Evolutionary conservation across 2,113 vertebrate genomes (phyloP), one percentile per base, ranked within the genome.

Genomic region (Amazona guildingii): DNA sequence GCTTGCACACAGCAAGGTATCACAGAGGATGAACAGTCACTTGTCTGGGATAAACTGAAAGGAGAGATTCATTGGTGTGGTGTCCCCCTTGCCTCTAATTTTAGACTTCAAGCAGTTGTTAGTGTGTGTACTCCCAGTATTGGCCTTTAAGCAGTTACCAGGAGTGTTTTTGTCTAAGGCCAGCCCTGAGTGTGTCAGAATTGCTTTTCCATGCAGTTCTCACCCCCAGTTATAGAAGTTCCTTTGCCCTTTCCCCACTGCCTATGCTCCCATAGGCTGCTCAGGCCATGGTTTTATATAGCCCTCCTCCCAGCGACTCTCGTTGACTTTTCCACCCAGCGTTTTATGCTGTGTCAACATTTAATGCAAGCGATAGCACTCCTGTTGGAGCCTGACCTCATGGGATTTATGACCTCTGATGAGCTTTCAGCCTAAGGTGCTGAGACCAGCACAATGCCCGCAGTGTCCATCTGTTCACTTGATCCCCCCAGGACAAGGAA

Each of bases 201-300:
- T 20, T 13, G 33, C 7, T 55, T 68, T 85, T 27, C 15, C 4
- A 8, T 3, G 7, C 13, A 5, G 35, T 27, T 83, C 35, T 28
- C 14, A 13, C 14, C 10, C 24, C 24, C 0, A 0, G 2, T 4
- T 23, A 1, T 1, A 8, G 2, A 16, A 17, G 27, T 8, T 20
- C 3, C n/a, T 39, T 7, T 41, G 59, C 11, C 11, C 39, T 29
- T 39, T 51, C 8, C 10, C 12, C 11, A 1, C 20, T 8, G 9
- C 7, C 7, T 2, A 1, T 1, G 2, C 7, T 7, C 18, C 17
- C 23, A 8, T 28, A 25, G n/a, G 31, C 43, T 7, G 52, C 55
- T 31, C 13, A 52, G 64, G 16, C 1, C 2, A 3, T 0, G 0
- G 2, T 3, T 75, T 21, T 16, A 24, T 29, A 31, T 5, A 35